Percentiles rank a stretch among this genome's conserved stretches.
These are phyloP conservation scores for Priocnemis perturbator DNA, from an alignment of 2,888 invertebrate species.

Conservation along the genomic window DNA sequence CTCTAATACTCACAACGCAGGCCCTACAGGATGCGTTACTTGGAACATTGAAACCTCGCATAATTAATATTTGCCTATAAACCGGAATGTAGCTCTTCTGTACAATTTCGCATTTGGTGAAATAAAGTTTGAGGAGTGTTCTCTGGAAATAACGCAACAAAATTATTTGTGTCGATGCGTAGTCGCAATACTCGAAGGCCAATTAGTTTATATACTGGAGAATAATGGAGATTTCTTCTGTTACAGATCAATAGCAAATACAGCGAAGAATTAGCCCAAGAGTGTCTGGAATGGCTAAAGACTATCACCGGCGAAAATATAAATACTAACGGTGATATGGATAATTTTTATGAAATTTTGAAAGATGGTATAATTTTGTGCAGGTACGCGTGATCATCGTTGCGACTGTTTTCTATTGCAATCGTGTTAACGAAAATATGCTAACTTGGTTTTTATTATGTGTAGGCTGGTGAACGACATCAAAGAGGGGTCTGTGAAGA, in stretches of 20 bases:
- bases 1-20: slow-evolving; percentile 43
- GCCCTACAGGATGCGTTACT: slow-evolving; percentile 69
- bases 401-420: not conserved
- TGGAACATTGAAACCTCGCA: slow-evolving; percentile 57
- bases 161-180: too few relatives aligned
- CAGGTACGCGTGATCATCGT: slow-evolving; percentile 84
- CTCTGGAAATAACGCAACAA: too few relatives aligned
- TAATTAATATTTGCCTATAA: slow-evolving; percentile 57
- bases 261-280: slow-evolving; percentile 94
- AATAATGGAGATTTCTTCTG: slow-evolving; percentile 22
- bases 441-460: not conserved
- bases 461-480: slow-evolving; percentile 89
- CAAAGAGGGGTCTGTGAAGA: slow-evolving; percentile 91
- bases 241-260: slow-evolving; percentile 98
- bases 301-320: slow-evolving; percentile 89
- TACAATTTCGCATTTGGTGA: too few relatives aligned
- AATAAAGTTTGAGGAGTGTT: too few relatives aligned
- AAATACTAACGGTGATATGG: slow-evolving; percentile 92
- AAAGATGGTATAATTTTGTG: slow-evolving; percentile 94
- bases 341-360: slow-evolving; percentile 93
- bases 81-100: slow-evolving; percentile 18
- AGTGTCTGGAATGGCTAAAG: slow-evolving; percentile 95
- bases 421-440: too few relatives aligned
- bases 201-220: too few relatives aligned
- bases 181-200: too few relatives aligned